Evolutionary conservation across 2,888 invertebrate species (phyloP).

Genomic region (Calliscelio sp.): DNA sequence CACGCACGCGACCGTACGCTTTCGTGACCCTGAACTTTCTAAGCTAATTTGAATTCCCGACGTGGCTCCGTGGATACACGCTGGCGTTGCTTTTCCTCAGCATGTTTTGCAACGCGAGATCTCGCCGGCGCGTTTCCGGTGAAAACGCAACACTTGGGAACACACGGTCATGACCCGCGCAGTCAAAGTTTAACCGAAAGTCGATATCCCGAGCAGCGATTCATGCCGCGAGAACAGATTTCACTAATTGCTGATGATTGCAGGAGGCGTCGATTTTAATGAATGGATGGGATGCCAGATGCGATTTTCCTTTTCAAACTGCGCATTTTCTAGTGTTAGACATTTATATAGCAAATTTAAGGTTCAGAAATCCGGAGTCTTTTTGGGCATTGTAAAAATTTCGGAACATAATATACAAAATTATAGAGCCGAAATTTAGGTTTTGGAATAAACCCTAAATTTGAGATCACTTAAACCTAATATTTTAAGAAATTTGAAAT

Average conservation of each 20-base stretch:
- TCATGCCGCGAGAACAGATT: slow-evolving; percentile 42
- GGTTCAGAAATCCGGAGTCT: no score
- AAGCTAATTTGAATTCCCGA: slow-evolving; percentile 82
- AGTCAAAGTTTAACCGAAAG: slow-evolving; percentile 70
- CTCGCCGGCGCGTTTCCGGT: slow-evolving; percentile 67
- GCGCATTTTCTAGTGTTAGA: no score
- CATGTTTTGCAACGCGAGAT: slow-evolving; percentile 44
- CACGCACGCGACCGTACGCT: slow-evolving; percentile 76
- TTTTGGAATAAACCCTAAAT: no score
- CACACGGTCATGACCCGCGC: slow-evolving; percentile 60
- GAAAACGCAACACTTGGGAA: slow-evolving; percentile 74
- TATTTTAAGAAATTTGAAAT: no score
- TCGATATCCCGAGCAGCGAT: slow-evolving; percentile 57
- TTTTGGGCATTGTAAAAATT: no score
- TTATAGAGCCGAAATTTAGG: no score
- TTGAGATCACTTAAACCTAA: no score
- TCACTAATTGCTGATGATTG: slow-evolving; percentile 47
- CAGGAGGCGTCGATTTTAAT: no score
- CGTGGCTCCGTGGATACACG: slow-evolving; percentile 75
- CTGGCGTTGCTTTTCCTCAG: slow-evolving; percentile 75
- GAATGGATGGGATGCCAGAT: no score
- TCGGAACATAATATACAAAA: no score
- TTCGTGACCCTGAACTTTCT: slow-evolving; percentile 83
- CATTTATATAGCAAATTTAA: no score
- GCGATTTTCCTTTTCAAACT: no score